Evolutionary conservation across 2,113 vertebrate genomes (phyloP).

Genomic region (Sylvietta virens): DNA sequence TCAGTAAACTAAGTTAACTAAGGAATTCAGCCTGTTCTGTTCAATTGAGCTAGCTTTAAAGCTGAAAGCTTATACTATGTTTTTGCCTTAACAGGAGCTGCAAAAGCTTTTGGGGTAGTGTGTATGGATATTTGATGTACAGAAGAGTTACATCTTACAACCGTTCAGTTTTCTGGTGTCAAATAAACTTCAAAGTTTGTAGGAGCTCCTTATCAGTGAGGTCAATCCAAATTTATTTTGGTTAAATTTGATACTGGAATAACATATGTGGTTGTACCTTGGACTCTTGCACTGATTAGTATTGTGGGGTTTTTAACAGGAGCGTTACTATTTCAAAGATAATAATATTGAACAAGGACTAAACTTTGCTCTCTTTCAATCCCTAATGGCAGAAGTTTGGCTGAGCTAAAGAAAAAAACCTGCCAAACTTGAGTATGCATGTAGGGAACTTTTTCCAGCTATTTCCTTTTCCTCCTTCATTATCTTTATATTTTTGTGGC

Average conservation of each 20-base stretch:
- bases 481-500: background rate
- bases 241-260: background rate
- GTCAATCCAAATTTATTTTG: background rate
- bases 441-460: background rate
- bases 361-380: background rate
- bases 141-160: background rate
- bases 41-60: background rate
- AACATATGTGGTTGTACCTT: background rate
- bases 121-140: background rate
- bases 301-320: background rate
- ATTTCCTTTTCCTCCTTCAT: background rate
- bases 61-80: background rate
- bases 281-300: background rate
- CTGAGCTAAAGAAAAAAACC: background rate
- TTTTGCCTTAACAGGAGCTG: background rate
- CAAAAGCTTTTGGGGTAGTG: background rate
- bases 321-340: background rate
- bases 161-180: background rate
- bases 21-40: background rate
- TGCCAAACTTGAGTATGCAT: background rate
- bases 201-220: background rate
- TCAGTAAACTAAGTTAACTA: background rate
- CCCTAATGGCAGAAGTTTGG: background rate
- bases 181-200: background rate
- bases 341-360: background rate